Evolutionary conservation across 2,113 vertebrate genomes (phyloP).

Genomic region (Oreochromis aureus): DNA sequence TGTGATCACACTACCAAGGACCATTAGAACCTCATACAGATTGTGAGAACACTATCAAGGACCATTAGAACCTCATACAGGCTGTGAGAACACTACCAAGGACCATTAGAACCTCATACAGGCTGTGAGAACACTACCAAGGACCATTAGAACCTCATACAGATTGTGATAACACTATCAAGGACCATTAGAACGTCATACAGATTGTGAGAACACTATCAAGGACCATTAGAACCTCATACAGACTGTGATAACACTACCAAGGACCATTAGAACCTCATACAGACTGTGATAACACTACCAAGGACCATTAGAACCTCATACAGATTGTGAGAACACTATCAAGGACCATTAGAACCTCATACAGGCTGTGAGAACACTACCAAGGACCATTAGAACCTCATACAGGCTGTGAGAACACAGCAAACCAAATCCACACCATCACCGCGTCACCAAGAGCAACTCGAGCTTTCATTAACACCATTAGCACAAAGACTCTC

Average conservation of each 20-base stretch:
- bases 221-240: too few relatives aligned
- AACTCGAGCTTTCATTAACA: background rate
- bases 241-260: too few relatives aligned
- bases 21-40: too few relatives aligned
- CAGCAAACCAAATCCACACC: background rate
- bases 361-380: background rate
- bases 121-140: background rate
- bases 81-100: too few relatives aligned
- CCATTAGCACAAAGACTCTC: background rate
- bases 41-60: background rate
- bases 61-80: background rate
- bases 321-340: background rate
- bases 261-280: too few relatives aligned
- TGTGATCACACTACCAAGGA: background rate
- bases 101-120: too few relatives aligned
- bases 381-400: background rate
- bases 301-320: background rate
- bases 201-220: background rate
- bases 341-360: too few relatives aligned
- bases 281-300: too few relatives aligned
- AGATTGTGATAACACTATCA: background rate
- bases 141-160: too few relatives aligned
- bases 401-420: background rate
- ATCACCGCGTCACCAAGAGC: background rate
- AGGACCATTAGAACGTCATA: too few relatives aligned